Evolutionary conservation across 2,797 vertebrate genomes (phyloP).

Genomic region (Galago senegalensis): DNA sequence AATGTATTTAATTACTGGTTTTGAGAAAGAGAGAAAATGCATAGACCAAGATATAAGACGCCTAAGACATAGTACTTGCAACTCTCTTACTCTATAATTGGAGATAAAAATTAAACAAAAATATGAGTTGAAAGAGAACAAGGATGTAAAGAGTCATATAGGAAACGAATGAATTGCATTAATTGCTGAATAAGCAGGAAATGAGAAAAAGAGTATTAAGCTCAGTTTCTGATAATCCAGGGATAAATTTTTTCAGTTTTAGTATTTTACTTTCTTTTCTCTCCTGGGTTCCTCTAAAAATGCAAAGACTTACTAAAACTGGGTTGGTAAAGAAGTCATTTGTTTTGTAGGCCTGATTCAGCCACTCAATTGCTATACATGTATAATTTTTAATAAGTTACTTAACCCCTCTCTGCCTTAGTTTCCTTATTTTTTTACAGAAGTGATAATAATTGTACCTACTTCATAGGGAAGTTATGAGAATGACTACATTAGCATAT

Average conservation of each 20-base stretch:
- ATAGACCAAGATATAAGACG: not conserved
- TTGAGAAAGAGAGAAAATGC: not conserved
- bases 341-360: not conserved
- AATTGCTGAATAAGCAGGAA: not conserved
- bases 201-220: not conserved
- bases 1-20: not conserved
- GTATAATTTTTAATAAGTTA: not conserved
- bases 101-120: slow-evolving; percentile 30
- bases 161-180: slow-evolving; percentile 27
- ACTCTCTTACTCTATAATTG: not conserved
- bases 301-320: not conserved
- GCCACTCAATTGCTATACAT: not conserved
- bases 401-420: not conserved
- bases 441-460: not conserved
- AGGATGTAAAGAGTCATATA: not conserved
- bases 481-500: not conserved
- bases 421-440: not conserved
- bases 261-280: slow-evolving; percentile 3
- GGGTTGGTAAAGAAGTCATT: not conserved
- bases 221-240: not conserved
- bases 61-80: not conserved
- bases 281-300: not conserved
- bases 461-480: not conserved
- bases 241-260: not conserved
- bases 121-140: slow-evolving; percentile 1